Percentiles rank a stretch among this genome's conserved stretches.
phyloP scores from a whole-genome alignment of 2,888 invertebrate genomes.

The Fragum sueziense region DNA sequence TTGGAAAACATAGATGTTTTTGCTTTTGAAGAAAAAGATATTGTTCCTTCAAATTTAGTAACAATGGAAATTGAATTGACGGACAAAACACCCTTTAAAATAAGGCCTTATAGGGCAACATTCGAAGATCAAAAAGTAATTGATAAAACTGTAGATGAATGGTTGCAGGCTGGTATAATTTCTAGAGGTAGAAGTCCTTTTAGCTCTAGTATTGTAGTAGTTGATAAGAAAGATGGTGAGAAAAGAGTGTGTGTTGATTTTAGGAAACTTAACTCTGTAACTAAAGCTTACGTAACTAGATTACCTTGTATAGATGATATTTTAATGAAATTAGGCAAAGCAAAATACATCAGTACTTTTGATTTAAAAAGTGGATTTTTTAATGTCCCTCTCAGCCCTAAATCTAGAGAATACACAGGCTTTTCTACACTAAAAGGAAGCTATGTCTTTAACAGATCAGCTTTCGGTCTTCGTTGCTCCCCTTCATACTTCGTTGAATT shows the following conservation, averaged over 20 bases:
- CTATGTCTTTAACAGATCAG: neutral
- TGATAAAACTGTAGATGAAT: slow-evolving; percentile 7
- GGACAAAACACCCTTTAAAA: neutral
- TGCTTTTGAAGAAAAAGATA: slow-evolving; percentile 16
- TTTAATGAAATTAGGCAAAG: slow-evolving; percentile 1
- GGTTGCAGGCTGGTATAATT: slow-evolving; percentile 12
- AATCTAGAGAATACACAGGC: neutral
- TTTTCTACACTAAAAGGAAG: neutral
- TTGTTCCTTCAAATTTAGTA: neutral
- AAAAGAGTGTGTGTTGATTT: slow-evolving; percentile 13
- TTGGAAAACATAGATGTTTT: slow-evolving; percentile 20
- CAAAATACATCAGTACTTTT: neutral
- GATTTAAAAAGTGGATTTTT: slow-evolving; percentile 12
- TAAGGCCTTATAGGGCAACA: neutral
- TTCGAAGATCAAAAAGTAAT: neutral
- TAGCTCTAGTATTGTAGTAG: neutral
- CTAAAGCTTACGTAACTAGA: neutral
- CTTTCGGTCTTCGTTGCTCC: neutral
- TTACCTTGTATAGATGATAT: slow-evolving; percentile 5
- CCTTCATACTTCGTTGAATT: neutral
- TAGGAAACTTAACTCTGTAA: neutral
- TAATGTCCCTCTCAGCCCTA: neutral
- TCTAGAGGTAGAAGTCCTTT: neutral
- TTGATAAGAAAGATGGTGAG: neutral
- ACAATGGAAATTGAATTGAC: slow-evolving; percentile 14